Base-by-base conservation (phyloP, 2,797 vertebrate genomes). In the Xiphorhynchus erythropygius region DNA sequence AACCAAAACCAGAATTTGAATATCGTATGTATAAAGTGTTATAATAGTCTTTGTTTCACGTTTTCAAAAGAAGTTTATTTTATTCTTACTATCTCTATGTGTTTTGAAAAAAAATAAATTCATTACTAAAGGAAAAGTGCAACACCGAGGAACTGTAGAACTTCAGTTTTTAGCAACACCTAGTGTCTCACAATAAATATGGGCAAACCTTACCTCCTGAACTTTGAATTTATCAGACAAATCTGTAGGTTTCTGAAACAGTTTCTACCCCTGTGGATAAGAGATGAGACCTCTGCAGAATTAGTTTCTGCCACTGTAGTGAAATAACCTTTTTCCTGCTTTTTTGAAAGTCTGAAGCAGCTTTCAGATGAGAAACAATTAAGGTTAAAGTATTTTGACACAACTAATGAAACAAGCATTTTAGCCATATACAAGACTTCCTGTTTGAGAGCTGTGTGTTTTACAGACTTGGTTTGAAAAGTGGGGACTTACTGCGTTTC, bases 401-500 rank as follows among this genome's bases (percentile, higher is more conserved):
- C 25, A 64, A 47, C 8, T 5, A 55, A 1, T 47, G 9, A 71
- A 62, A 10, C 28, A 8, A 50, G 9, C 12, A 8, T 63, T 85
- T 89, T 30, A 67, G 27, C 35, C 13, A 21, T 8, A 7, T 49
- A 37, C 8, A 65, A 59, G 12, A 27, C 32, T 37, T 74, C 3
- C 25, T 6, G 9, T 68, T 64, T 69, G 33, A 76, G 21, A 55
- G 30, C 27, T 46, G 1, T 49, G 11, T 2, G 3, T 74, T 70
- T 56, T 42, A 35, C 60, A 18, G 56, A 46, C 41, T 65, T 59
- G 7, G 59, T 87, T 74, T 64, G 37, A 56, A 86, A 84, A 71
- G 2, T 2, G 0, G 4, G 1, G 1, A 41, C 12, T 68, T 88
- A 3, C 11, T 73, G 42, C 32, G 13, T 49, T 64, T 60, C 18